Evolutionary conservation across 2,888 invertebrate genomes (phyloP).

Genomic region (Napeogenes inachia): DNA sequence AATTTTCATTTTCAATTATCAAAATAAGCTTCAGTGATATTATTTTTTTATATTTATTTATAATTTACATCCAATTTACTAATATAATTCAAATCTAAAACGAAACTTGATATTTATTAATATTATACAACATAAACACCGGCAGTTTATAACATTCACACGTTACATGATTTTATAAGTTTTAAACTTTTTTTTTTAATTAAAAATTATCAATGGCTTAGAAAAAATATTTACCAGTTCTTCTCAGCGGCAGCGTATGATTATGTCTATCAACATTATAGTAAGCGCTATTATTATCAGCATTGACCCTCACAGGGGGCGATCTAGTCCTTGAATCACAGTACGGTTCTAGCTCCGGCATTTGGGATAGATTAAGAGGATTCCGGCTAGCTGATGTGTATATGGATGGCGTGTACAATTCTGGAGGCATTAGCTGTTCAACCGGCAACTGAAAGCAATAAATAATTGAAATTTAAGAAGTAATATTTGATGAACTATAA

Average conservation of each 20-base stretch:
- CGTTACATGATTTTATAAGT: too few relatives aligned
- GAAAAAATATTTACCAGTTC: constrained; percentile 29
- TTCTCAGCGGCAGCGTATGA: constrained; percentile 59
- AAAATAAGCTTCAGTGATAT: too few relatives aligned
- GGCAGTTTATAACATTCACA: too few relatives aligned
- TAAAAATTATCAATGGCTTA: too few relatives aligned
- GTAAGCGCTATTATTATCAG: constrained; percentile 51
- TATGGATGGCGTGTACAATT: constrained; percentile 58
- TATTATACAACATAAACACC: too few relatives aligned
- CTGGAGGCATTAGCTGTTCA: constrained; percentile 67
- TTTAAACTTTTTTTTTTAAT: too few relatives aligned
- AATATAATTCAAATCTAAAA: too few relatives aligned
- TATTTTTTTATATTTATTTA: too few relatives aligned
- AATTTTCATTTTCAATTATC: too few relatives aligned
- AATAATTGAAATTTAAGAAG: background rate
- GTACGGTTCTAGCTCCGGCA: constrained; percentile 56
- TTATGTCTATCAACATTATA: constrained; percentile 45
- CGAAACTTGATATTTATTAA: too few relatives aligned
- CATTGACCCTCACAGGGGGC: constrained; percentile 63
- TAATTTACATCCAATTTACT: too few relatives aligned
- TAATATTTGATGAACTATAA: background rate
- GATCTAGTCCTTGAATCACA: constrained; percentile 32
- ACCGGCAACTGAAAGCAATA: constrained; percentile 54
- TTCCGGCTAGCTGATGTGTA: constrained; percentile 60
- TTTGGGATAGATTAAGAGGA: constrained; percentile 57